phyloP scores from a whole-genome alignment of 2,113 vertebrate genomes.

The Scopus umbretta region DNA sequence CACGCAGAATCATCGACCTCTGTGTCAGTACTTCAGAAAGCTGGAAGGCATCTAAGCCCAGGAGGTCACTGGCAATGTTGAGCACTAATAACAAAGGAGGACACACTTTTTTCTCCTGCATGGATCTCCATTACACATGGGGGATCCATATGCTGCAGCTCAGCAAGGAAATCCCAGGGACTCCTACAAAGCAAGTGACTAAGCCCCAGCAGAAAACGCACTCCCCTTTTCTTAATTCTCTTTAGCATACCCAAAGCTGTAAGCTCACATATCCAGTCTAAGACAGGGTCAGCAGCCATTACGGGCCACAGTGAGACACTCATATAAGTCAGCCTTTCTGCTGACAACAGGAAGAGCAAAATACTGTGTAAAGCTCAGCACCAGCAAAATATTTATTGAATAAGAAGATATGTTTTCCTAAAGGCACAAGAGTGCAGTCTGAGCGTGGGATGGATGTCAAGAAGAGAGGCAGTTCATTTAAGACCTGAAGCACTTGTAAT shows the following conservation, averaged over 20 bases:
- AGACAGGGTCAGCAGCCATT: not conserved
- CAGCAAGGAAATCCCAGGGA: not conserved
- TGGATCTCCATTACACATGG: not conserved
- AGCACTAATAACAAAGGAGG: constrained; percentile 74
- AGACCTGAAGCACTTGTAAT: not conserved
- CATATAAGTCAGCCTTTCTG: not conserved
- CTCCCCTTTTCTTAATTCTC: not conserved
- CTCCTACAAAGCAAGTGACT: not conserved
- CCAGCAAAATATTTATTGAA: not conserved
- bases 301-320: not conserved
- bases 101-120: not conserved
- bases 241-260: not conserved
- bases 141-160: not conserved
- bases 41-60: constrained; percentile 88
- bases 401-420: not conserved
- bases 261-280: not conserved
- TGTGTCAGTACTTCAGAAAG: constrained; percentile 90
- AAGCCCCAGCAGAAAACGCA: not conserved
- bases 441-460: not conserved
- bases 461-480: not conserved
- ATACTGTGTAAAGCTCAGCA: not conserved
- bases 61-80: constrained; percentile 82
- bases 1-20: constrained; percentile 90
- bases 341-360: not conserved
- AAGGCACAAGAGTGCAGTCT: not conserved